Percentiles rank a stretch among this genome's conserved stretches.
Conservation (phyloP, 2,797 vertebrate genomes). For the Gastrophryne carolinensis region DNA sequence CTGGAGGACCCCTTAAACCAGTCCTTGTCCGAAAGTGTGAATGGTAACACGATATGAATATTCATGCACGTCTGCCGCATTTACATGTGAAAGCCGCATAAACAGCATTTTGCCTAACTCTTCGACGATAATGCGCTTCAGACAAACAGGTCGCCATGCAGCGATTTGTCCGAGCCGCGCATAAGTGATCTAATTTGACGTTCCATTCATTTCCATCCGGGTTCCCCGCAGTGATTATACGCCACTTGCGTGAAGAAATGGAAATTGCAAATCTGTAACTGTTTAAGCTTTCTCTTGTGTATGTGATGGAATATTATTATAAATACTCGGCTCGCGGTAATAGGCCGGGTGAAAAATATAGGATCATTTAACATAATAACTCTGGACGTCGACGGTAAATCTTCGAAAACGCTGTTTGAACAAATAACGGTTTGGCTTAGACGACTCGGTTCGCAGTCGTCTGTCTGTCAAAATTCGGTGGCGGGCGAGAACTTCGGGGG, state of each 20-base stretch:
- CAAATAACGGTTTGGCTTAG: not conserved
- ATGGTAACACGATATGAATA: no score
- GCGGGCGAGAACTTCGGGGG: no score
- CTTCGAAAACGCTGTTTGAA: not conserved
- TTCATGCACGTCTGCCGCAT: no score
- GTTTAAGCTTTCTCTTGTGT: not conserved
- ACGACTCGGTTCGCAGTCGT: not conserved
- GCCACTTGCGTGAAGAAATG: not conserved
- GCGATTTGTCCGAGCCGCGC: not conserved
- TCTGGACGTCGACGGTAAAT: slow-evolving; percentile 1
- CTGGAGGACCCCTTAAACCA: no score
- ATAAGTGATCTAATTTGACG: slow-evolving; percentile 4
- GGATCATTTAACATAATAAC: slow-evolving; percentile 20
- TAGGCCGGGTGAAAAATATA: not conserved
- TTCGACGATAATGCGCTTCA: no score
- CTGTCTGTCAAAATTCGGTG: not conserved
- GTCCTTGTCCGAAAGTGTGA: no score
- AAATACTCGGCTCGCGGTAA: not conserved
- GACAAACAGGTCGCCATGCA: not conserved
- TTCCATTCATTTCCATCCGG: not conserved
- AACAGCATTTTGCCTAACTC: no score
- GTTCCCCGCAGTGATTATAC: not conserved
- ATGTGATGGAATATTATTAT: not conserved
- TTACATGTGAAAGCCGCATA: no score
- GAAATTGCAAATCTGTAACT: not conserved